A percentile compares a stretch with the other conserved stretches of the same genome.
phyloP scores from a whole-genome alignment of 2,113 vertebrate genomes.

The Plecotus auritus region DNA sequence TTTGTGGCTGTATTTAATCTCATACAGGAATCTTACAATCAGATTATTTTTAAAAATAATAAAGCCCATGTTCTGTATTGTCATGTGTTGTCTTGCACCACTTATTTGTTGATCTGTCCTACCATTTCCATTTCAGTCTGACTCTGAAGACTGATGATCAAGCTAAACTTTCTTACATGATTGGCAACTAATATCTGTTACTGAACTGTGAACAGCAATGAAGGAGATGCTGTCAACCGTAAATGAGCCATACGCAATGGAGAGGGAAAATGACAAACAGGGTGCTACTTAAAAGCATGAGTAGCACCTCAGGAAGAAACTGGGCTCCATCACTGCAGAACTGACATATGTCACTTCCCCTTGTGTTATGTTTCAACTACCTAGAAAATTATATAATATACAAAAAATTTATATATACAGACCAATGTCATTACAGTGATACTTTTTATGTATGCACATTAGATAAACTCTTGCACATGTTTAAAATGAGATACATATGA shows the following conservation, averaged over 20 bases:
- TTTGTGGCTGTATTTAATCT: neutral
- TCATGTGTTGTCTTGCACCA: neutral
- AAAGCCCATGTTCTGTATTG: neutral
- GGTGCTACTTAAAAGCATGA: neutral
- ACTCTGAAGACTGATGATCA: neutral
- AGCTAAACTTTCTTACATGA: neutral
- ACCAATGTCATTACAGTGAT: neutral
- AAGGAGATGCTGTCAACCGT: neutral
- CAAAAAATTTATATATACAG: neutral
- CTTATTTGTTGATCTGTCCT: neutral
- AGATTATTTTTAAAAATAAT: neutral
- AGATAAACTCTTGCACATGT: neutral
- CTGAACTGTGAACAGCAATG: neutral
- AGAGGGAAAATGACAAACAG: neutral
- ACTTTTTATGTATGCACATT: neutral
- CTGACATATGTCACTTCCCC: neutral
- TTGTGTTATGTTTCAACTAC: neutral
- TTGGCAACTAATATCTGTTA: neutral
- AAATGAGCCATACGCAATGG: neutral
- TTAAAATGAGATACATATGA: neutral
- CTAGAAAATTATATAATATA: neutral
- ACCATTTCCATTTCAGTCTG: neutral
- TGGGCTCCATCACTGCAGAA: neutral
- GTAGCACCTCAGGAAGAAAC: neutral
- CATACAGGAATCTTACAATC: neutral